Conservation (phyloP, 2,888 invertebrate species). For the Spisula solida region DNA sequence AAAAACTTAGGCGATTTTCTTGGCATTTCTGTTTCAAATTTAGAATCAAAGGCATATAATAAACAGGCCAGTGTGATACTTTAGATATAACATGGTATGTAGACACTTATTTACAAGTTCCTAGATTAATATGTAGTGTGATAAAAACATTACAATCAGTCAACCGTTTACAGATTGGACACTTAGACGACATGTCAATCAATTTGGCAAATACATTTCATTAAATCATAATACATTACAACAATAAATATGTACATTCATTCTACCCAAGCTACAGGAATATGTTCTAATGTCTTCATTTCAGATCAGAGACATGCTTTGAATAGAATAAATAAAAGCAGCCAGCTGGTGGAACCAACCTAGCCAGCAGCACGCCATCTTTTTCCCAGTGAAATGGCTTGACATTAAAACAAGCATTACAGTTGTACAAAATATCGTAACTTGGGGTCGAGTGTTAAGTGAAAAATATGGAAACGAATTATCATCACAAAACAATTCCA, state of each 20-base stretch:
- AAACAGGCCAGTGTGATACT: background rate
- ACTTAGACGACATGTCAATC: slow-evolving; percentile 11
- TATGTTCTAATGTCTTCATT: background rate
- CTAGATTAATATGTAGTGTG: background rate
- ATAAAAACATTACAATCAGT: background rate
- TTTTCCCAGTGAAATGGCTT: background rate
- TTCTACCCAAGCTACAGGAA: background rate
- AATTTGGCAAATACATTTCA: slow-evolving; percentile 12
- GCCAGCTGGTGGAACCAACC: background rate
- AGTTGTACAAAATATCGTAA: background rate
- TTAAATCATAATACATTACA: slow-evolving; percentile 17
- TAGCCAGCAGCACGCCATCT: background rate
- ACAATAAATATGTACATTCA: slow-evolving; percentile 16
- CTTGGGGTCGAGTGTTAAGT: background rate
- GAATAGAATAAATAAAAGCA: slow-evolving; percentile 5
- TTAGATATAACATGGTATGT: background rate
- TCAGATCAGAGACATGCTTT: background rate
- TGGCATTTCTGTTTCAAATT: background rate
- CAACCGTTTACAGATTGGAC: background rate
- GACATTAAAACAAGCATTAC: background rate
- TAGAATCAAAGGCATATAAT: background rate
- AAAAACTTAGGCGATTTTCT: background rate
- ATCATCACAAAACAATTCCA: background rate
- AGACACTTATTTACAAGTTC: background rate
- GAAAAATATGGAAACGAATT: background rate